These are phyloP conservation scores for Beris chalybata DNA, from an alignment of 2,888 invertebrate genomes.

Conservation along the genomic window DNA sequence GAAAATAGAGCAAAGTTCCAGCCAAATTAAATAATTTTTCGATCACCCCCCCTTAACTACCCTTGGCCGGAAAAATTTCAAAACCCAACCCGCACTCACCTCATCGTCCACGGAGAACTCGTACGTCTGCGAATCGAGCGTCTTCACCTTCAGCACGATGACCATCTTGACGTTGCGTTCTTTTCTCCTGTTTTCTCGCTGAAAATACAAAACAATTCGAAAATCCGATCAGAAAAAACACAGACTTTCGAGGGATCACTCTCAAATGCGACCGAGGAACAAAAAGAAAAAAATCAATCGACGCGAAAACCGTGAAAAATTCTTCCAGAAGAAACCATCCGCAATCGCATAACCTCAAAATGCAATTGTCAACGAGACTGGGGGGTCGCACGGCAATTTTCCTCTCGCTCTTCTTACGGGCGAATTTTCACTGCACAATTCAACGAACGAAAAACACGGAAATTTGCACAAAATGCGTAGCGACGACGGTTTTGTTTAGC, in stretches of 20 bases:
- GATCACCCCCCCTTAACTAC: no score
- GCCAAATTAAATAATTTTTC: conserved; percentile 17
- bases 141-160: conserved; percentile 85
- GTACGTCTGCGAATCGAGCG: conserved; percentile 85
- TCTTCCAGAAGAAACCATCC: conserved; percentile 36
- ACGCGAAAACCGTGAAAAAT: conserved; percentile 9
- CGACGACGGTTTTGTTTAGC: no score
- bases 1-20: neutral
- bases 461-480: neutral
- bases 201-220: neutral
- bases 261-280: conserved; percentile 15
- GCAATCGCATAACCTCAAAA: conserved; percentile 33
- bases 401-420: neutral
- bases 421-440: neutral
- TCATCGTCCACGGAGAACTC: conserved; percentile 79
- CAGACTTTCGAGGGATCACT: neutral
- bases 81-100: conserved; percentile 63
- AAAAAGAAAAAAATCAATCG: conserved; percentile 26
- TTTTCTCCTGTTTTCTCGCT: neutral
- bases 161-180: conserved; percentile 46
- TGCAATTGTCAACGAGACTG: neutral
- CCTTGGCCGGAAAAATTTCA: no score
- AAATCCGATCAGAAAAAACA: no score
- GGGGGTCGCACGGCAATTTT: conserved; percentile 9
- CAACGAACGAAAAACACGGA: neutral